phyloP scores from a whole-genome alignment of 2,888 invertebrate species.

The Drosophila buzzatii region DNA sequence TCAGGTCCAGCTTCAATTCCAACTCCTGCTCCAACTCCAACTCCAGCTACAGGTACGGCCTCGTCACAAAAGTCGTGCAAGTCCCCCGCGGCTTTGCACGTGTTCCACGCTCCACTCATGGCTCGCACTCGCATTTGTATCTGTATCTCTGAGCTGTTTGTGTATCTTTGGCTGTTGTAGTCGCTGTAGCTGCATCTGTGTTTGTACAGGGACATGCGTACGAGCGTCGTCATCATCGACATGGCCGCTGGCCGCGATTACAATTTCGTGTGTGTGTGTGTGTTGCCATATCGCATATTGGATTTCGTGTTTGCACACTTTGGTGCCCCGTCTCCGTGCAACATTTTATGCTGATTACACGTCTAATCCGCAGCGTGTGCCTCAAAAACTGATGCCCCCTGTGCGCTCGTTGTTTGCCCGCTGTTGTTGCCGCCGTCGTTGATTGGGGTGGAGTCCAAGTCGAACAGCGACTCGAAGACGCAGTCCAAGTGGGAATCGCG shows the following conservation, averaged over 20 bases:
- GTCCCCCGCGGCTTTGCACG: conserved; percentile 85
- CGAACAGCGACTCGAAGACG: neutral
- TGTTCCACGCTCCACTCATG: conserved; percentile 73
- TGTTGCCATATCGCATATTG: conserved; percentile 61
- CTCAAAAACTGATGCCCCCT: conserved; percentile 39
- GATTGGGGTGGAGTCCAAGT: conserved; percentile 32
- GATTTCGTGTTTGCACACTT: conserved; percentile 78
- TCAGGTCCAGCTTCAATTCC: conserved; percentile 21
- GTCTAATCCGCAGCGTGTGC: conserved; percentile 79
- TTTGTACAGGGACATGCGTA: conserved; percentile 76
- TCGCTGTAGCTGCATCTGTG: conserved; percentile 22
- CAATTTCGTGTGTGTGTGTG: conserved; percentile 39
- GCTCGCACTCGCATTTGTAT: conserved; percentile 42
- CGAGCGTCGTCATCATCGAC: conserved; percentile 56
- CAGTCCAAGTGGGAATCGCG: conserved; percentile 25
- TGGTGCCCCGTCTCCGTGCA: conserved; percentile 38
- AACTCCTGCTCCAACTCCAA: conserved; percentile 17
- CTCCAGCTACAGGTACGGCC: conserved; percentile 21
- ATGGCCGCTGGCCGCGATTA: conserved; percentile 53
- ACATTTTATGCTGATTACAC: conserved; percentile 80
- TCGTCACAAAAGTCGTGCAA: conserved; percentile 73
- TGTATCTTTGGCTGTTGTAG: conserved; percentile 5
- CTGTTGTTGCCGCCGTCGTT: conserved; percentile 4
- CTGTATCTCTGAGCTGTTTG: conserved; percentile 18
- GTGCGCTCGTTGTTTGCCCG: neutral